These are phyloP conservation scores for Tigriopus japonicus DNA, from an alignment of 1,140 invertebrate genomes.

Conservation along the genomic window DNA sequence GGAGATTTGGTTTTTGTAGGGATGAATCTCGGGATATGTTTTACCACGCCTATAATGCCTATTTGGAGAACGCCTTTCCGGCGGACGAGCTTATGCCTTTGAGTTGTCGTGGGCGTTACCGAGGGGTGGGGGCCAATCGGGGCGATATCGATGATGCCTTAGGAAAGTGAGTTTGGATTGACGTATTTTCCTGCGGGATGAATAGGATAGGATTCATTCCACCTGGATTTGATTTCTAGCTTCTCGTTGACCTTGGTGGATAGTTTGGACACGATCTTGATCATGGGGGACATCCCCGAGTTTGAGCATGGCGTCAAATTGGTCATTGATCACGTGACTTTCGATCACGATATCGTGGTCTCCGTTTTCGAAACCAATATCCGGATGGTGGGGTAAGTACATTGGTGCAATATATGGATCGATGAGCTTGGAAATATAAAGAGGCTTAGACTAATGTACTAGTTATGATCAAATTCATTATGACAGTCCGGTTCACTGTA, in stretches of 20 bases:
- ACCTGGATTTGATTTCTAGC: no score
- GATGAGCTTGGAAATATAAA: no score
- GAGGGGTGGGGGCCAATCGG: slow-evolving; percentile 61
- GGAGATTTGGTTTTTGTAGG: no score
- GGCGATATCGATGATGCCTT: slow-evolving; percentile 90
- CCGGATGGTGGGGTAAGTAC: slow-evolving; percentile 67
- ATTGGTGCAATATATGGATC: no score
- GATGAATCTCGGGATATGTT: slow-evolving; percentile 83
- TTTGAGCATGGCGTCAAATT: slow-evolving; percentile 78
- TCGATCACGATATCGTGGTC: slow-evolving; percentile 85
- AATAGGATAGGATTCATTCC: no score
- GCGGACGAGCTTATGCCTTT: slow-evolving; percentile 96
- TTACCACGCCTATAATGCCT: slow-evolving; percentile 88
- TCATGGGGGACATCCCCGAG: slow-evolving; percentile 65
- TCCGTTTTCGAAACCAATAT: slow-evolving; percentile 99
- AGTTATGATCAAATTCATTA: neutral
- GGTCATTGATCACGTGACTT: slow-evolving; percentile 51
- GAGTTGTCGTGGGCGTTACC: slow-evolving; percentile 73
- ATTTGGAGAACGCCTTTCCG: slow-evolving; percentile 86
- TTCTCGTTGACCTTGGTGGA: slow-evolving; percentile 92
- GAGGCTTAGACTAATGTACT: slow-evolving; percentile 16
- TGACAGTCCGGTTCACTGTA: neutral
- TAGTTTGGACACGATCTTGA: slow-evolving; percentile 75
- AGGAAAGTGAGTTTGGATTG: slow-evolving; percentile 94
- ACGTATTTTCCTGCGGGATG: neutral